Base-by-base conservation (phyloP, 2,888 invertebrate genomes). In the Subacronicta megacephala region DNA sequence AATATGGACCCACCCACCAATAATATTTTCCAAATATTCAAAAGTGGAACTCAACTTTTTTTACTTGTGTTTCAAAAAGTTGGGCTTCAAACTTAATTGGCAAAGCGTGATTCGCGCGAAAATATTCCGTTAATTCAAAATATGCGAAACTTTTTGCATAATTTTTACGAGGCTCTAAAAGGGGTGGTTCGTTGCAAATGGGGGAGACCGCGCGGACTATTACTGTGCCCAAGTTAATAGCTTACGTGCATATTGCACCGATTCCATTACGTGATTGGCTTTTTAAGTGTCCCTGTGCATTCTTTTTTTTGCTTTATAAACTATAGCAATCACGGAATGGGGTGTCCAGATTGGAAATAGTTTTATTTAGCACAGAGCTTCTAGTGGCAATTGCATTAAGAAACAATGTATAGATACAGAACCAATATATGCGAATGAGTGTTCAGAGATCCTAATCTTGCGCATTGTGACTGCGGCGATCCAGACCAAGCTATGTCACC, bases 191-290 rank as follows among this genome's bases (percentile, higher is more conserved):
- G 62, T 59, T 63, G 54, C 29, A 45, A 60, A 54, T 45, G n/a
- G 53, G 23, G 41, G 49, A 16, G 49, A 31, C 26, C 49, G 40
- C 20, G 46, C 55, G 44, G 46, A 13, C 51, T 57, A 62, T 63
- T 63, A 60, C 43, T 60, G 53, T 47, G 55, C 60, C 45, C 57
- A 61, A 76, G 77, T 80, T 86, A 84, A 85, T 80, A 77, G 81
- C 71, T 70, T 78, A 80, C 79, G 77, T 87, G 84, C 82, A 84
- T 82, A 83, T 79, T 84, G 83, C 82, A 81, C 77, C 68, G 77
- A 54, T 42, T 76, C 81, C 80, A 80, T 84, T 79, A 66, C 73
- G 64, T 81, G 84, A 86, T 86, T 85, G 79, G 78, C 72, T 79
- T 82, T 77, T 77, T 62, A 75, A 75, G 68, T 75, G 70, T 63